Evolutionary conservation across 2,797 vertebrate species (phyloP), one percentile per base, ranked within the genome.

Genomic region (Eupleurogrammus muticus): DNA sequence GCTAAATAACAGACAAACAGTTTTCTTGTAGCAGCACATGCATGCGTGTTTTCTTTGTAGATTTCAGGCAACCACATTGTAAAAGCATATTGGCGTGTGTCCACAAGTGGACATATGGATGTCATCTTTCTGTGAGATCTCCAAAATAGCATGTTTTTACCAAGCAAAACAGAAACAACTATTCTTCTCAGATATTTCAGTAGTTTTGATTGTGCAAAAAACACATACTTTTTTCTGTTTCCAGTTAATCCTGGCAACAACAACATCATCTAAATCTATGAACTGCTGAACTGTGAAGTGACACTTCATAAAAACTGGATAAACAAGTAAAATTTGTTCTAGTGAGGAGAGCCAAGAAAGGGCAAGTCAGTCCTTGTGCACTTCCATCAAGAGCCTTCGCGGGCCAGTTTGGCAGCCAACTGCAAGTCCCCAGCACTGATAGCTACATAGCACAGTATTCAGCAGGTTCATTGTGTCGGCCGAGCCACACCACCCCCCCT

Each of bases 381-480:
- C 62, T 53, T 34, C 21, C 36, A 86, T 71, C 68, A 66, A 73
- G 82, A 85, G 83, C 79, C 74, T 66, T 81, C 54, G 61, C 0
- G 8, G 40, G 66, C 63, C 74, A 71, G 83, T 80, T 83, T 85
- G 80, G 73, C 84, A 73, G 68, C 59, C 14, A 2, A 35, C 71
- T 70, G 42, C 70, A 64, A 71, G 80, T 79, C 79, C 65, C 57
- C 70, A 46, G 53, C 67, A 19, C 71, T 20, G 73, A 75, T 57
- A 66, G 80, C 59, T 54, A 47, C 70, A 91, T 90, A 89, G 89
- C 81, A 81, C 85, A 55, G 80, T 90, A 84, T 93, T 95, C 93
- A 94, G 93, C 94, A 94, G 88, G 92, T 94, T 94, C 87, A 94
- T 94, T 95, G 94, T 95, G 88, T 93, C 69, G 55, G 20, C 21